Evolutionary conservation across 2,113 vertebrate species (phyloP).

Genomic region (Megaceryle maxima): DNA sequence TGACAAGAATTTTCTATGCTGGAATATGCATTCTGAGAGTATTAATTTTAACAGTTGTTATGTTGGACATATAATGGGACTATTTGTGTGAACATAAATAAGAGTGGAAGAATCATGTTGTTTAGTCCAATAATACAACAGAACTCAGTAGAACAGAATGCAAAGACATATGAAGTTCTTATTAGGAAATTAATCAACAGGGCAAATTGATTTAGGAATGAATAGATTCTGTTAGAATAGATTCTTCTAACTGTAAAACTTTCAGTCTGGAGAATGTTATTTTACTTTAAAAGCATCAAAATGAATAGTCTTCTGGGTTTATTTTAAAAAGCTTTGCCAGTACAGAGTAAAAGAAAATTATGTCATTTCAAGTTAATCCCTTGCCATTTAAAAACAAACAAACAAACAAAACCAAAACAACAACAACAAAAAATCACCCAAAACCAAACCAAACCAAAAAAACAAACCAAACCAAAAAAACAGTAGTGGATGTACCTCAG

Average conservation of each 20-base stretch:
- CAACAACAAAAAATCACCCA: neutral
- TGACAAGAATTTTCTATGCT: neutral
- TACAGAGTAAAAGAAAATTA: neutral
- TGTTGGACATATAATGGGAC: neutral
- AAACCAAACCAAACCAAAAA: neutral
- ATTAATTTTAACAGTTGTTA: neutral
- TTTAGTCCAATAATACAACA: neutral
- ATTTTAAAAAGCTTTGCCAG: neutral
- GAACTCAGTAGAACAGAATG: neutral
- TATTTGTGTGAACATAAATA: slow-evolving; percentile 17
- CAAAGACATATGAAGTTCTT: neutral
- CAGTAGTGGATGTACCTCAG: neutral
- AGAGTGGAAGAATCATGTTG: neutral
- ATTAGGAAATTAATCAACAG: slow-evolving; percentile 49
- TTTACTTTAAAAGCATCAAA: neutral
- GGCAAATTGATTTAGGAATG: slow-evolving; percentile 29
- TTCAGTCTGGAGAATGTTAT: neutral
- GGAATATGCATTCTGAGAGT: neutral
- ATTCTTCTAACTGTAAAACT: slow-evolving; percentile 7
- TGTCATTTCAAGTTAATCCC: neutral
- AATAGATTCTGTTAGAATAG: slow-evolving; percentile 21
- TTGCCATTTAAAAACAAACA: neutral
- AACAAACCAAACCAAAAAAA: neutral
- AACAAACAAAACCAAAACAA: neutral
- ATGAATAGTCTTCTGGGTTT: neutral